These are phyloP conservation scores for Agelaius tricolor DNA, from an alignment of 2,113 vertebrate species.

Conservation along the genomic window DNA sequence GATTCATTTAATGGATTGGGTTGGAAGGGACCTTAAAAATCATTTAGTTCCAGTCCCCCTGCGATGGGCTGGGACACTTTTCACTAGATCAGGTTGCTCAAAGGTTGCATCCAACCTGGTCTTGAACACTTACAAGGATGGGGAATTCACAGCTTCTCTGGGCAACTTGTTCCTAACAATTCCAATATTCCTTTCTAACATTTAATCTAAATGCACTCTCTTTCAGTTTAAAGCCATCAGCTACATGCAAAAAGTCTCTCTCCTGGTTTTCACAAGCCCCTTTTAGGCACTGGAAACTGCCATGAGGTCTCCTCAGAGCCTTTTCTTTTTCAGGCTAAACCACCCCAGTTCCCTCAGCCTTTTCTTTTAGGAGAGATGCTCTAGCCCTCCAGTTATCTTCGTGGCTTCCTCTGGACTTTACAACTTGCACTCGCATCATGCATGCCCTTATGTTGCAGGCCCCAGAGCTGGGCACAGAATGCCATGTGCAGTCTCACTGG, in stretches of 20 bases:
- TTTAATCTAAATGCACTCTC: not conserved
- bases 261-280: not conserved
- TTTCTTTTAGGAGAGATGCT: not conserved
- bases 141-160: not conserved
- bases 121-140: not conserved
- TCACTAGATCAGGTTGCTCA: not conserved
- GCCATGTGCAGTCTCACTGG: accelerated
- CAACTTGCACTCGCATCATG: not conserved
- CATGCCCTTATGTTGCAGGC: not conserved
- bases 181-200: not conserved
- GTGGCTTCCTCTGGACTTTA: not conserved
- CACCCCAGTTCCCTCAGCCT: not conserved
- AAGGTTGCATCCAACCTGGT: not conserved
- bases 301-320: not conserved
- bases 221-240: not conserved
- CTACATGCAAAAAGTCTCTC: not conserved
- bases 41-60: not conserved
- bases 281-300: not conserved
- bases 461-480: not conserved
- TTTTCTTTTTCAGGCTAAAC: not conserved
- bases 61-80: not conserved
- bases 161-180: not conserved
- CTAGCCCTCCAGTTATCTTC: not conserved
- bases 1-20: accelerated
- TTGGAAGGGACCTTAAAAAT: not conserved